Evolutionary conservation across 1,140 invertebrate genomes (phyloP).

Genomic region (Bemisia tabaci): DNA sequence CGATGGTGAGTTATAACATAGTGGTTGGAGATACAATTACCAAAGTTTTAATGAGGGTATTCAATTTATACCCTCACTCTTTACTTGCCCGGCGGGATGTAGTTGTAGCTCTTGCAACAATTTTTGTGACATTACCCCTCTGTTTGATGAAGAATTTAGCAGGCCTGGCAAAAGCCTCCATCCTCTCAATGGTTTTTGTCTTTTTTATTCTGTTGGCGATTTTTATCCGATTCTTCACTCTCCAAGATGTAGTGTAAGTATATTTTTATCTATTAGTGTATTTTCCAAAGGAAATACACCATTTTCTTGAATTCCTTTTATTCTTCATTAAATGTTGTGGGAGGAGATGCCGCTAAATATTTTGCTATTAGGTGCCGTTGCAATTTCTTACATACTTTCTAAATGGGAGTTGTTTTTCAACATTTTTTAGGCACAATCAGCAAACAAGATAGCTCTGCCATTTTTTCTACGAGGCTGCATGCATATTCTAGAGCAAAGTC

Average conservation of each 20-base stretch:
- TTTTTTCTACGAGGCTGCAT: too few relatives aligned
- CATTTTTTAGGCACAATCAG: too few relatives aligned
- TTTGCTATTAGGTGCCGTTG: neutral
- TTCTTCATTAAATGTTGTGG: too few relatives aligned
- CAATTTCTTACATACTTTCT: too few relatives aligned
- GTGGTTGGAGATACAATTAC: constrained; percentile 81
- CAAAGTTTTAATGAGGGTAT: constrained; percentile 58
- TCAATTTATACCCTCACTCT: constrained; percentile 38
- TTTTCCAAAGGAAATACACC: too few relatives aligned
- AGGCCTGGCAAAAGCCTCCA: constrained; percentile 60
- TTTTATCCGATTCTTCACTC: constrained; percentile 43
- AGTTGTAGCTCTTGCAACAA: constrained; percentile 59
- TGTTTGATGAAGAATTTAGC: constrained; percentile 71
- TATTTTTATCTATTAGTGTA: constrained; percentile 8
- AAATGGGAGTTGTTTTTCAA: too few relatives aligned
- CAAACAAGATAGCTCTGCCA: too few relatives aligned
- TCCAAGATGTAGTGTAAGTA: constrained; percentile 46
- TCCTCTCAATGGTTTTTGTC: constrained; percentile 62
- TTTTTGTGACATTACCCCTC: constrained; percentile 63
- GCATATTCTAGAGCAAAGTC: too few relatives aligned
- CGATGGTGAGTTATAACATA: constrained; percentile 83
- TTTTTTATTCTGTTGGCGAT: constrained; percentile 59
- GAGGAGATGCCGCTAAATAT: too few relatives aligned
- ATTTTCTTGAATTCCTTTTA: too few relatives aligned
- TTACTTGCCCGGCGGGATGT: constrained; percentile 54